A percentile compares a stretch with the other conserved stretches of the same genome.
These are phyloP conservation scores for Epirrita christyi DNA, from an alignment of 2,888 invertebrate species.

Conservation along the genomic window DNA sequence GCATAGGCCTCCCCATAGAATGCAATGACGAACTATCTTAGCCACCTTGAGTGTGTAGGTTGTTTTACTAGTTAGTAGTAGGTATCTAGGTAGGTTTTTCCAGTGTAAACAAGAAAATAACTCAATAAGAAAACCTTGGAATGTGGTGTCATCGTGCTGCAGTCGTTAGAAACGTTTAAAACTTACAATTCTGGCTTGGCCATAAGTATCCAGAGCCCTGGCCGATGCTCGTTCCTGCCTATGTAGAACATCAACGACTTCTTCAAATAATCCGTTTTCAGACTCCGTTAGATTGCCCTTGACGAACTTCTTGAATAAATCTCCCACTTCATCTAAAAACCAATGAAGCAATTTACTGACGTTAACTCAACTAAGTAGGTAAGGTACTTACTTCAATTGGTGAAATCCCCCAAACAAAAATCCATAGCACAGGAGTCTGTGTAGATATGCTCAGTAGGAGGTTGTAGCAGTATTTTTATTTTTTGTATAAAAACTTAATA, in stretches of 20 bases:
- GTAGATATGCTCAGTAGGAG: background rate
- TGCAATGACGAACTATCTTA: too few relatives aligned
- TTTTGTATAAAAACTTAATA: too few relatives aligned
- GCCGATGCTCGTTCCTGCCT: constrained; percentile 50
- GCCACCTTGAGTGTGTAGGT: too few relatives aligned
- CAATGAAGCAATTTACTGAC: background rate
- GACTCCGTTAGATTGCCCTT: constrained; percentile 51
- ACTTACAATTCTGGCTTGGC: constrained; percentile 56
- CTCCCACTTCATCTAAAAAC: constrained; percentile 57
- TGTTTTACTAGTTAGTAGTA: too few relatives aligned
- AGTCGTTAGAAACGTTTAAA: background rate
- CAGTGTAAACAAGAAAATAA: too few relatives aligned
- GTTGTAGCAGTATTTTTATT: background rate
- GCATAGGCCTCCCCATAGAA: too few relatives aligned
- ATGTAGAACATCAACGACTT: constrained; percentile 60
- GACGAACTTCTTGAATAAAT: constrained; percentile 59
- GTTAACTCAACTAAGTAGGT: background rate
- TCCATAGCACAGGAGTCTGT: background rate
- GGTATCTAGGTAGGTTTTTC: too few relatives aligned
- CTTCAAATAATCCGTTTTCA: constrained; percentile 55
- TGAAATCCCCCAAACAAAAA: background rate
- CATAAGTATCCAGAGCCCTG: constrained; percentile 40
- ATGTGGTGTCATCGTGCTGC: too few relatives aligned
- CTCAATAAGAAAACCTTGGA: too few relatives aligned
- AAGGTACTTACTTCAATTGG: too few relatives aligned